Evolutionary conservation across 2,888 invertebrate genomes (phyloP).

Genomic region (Meandrusa payeni): DNA sequence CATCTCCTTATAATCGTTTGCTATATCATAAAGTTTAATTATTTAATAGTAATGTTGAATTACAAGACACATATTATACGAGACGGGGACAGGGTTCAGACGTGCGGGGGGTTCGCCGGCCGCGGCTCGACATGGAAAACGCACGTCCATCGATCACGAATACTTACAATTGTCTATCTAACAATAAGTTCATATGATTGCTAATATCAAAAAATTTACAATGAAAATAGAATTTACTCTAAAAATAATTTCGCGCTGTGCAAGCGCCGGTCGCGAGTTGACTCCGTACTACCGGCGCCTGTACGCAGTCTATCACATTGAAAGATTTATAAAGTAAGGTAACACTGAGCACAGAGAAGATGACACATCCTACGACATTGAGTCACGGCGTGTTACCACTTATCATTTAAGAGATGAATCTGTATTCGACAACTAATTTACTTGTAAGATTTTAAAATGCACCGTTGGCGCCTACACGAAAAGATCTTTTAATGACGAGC

Average conservation of each 20-base stretch:
- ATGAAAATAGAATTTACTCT: conserved; percentile 80
- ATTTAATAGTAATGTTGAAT: conserved; percentile 68
- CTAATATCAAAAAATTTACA: conserved; percentile 79
- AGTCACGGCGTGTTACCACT: conserved; percentile 37
- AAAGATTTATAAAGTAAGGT: conserved; percentile 74
- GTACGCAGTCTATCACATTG: conserved; percentile 76
- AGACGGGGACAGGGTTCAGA: conserved; percentile 66
- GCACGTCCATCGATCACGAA: conserved; percentile 67
- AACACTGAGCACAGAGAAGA: conserved; percentile 38
- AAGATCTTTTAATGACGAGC: conserved; percentile 91
- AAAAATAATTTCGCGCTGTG: conserved; percentile 69
- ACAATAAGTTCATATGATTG: conserved; percentile 71
- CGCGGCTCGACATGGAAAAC: conserved; percentile 59
- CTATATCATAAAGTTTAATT: conserved; percentile 70
- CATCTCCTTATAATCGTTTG: conserved; percentile 58
- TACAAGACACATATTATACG: conserved; percentile 72
- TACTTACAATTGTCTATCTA: conserved; percentile 78
- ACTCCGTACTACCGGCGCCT: conserved; percentile 65
- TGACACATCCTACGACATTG: conserved; percentile 35
- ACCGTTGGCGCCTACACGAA: conserved; percentile 84
- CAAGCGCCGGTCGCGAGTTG: conserved; percentile 69
- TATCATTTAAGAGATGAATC: conserved; percentile 49
- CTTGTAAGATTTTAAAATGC: conserved; percentile 58
- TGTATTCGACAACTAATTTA: conserved; percentile 62
- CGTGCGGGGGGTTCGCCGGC: conserved; percentile 44